These are phyloP conservation scores for human DNA, from an alignment of 2,113 vertebrate genomes.

Conservation along the genomic window GRCh38 chr6:75194001-75194500, in stretches of 20 bases:
- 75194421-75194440: not conserved
- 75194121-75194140: no score
- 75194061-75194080: no score
- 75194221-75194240: constrained; percentile 15
- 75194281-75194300: not conserved
- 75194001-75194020: no score
- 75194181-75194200: not conserved
- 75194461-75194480: not conserved
- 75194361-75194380: not conserved
- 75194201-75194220: not conserved
- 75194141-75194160: no score
- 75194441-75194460: not conserved
- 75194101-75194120: no score
- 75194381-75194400: not conserved
- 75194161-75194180: no score
- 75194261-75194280: not conserved
- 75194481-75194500: not conserved
- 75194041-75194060: no score
- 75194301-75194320: not conserved
- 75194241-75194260: not conserved
- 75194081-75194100: no score
- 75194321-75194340: not conserved
- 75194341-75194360: not conserved
- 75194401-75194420: not conserved
- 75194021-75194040: no score